Evolutionary conservation across 2,888 invertebrate species (phyloP).

Genomic region (Tortrix viridana): DNA sequence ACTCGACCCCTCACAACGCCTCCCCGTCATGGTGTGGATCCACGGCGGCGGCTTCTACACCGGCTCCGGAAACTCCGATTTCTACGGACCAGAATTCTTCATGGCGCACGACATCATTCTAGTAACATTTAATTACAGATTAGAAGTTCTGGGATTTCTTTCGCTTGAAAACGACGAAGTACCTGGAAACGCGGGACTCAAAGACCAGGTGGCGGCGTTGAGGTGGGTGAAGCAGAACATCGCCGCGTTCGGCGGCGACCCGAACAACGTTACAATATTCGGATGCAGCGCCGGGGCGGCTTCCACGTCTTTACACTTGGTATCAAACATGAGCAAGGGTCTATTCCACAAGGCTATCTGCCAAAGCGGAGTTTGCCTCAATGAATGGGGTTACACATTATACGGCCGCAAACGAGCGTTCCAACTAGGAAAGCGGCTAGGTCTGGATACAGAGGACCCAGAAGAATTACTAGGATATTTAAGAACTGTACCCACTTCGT

Average conservation of each 20-base stretch:
- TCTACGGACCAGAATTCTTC: constrained; percentile 78
- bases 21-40: constrained; percentile 79
- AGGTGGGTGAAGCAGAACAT: constrained; percentile 78
- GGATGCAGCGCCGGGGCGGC: constrained; percentile 79
- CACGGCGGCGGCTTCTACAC: constrained; percentile 80
- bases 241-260: constrained; percentile 70
- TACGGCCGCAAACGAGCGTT: constrained; percentile 69
- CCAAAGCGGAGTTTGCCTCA: constrained; percentile 77
- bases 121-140: constrained; percentile 78
- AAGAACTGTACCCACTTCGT: constrained; percentile 57
- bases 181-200: constrained; percentile 78
- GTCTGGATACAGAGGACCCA: constrained; percentile 67
- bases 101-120: constrained; percentile 71
- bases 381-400: constrained; percentile 72
- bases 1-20: constrained; percentile 47
- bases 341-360: constrained; percentile 78
- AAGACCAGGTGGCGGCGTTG: constrained; percentile 79
- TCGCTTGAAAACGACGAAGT: constrained; percentile 75
- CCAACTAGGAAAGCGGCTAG: constrained; percentile 71
- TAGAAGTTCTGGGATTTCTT: constrained; percentile 77
- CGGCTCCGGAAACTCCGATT: constrained; percentile 77
- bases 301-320: constrained; percentile 66
- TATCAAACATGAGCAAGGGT: constrained; percentile 73
- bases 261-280: constrained; percentile 72
- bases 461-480: constrained; percentile 66